Conservation (phyloP, 2,113 vertebrate species). For the Sprattus sprattus region DNA sequence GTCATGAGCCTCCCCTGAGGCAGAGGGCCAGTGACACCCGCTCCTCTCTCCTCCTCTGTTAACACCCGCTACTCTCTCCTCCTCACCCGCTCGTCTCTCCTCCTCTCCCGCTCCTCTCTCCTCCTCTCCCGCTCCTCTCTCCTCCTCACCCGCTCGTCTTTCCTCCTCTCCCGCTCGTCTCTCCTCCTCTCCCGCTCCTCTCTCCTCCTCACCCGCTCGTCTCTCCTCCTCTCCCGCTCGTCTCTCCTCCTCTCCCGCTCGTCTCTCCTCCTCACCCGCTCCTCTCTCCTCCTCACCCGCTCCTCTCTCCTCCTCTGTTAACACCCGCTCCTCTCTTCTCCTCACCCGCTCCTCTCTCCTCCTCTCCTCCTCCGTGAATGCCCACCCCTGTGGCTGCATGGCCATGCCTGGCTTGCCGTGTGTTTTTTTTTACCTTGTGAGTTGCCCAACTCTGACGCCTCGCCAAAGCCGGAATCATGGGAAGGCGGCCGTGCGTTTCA, state of each 20-base stretch:
- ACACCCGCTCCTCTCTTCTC: neutral
- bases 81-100: too few species aligned
- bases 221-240: neutral
- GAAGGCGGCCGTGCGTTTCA: neutral
- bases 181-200: too few species aligned
- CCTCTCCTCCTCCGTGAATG: neutral
- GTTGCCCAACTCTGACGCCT: neutral
- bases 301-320: neutral
- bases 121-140: neutral
- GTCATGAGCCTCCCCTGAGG: neutral
- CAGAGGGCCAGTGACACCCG: neutral
- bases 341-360: neutral
- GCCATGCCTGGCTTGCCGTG: neutral
- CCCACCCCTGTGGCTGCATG: neutral
- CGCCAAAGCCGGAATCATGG: neutral
- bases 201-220: neutral
- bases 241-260: too few species aligned
- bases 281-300: neutral
- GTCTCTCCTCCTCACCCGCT: too few species aligned
- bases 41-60: neutral
- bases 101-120: too few species aligned
- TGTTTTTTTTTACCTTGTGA: neutral
- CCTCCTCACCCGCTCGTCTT: neutral
- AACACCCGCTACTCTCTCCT: too few species aligned
- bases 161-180: too few species aligned